Evolutionary conservation across 1,140 invertebrate species (phyloP).

Genomic region (Alviniconcha marisindica): DNA sequence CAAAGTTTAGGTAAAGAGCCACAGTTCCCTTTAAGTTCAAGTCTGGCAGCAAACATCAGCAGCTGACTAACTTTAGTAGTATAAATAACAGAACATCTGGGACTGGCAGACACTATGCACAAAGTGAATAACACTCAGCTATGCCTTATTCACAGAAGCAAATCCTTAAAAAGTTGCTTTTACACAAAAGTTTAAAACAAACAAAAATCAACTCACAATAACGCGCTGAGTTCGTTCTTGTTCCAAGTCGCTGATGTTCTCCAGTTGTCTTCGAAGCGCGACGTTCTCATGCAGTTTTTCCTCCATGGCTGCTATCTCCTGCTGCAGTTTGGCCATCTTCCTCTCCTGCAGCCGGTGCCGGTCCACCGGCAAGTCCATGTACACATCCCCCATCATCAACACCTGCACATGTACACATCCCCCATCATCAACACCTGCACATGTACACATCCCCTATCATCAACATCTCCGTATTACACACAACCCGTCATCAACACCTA

Average conservation of each 20-base stretch:
- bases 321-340: slow-evolving; percentile 39
- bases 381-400: background rate
- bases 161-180: background rate
- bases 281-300: slow-evolving; percentile 34
- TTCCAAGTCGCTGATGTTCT: slow-evolving; percentile 22
- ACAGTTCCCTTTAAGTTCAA: no score
- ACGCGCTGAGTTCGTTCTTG: background rate
- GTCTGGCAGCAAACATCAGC: background rate
- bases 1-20: no score
- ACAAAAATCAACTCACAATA: slow-evolving; percentile 22
- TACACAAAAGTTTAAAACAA: background rate
- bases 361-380: slow-evolving; percentile 9
- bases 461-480: no score
- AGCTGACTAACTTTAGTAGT: background rate
- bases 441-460: no score
- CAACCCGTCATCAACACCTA: no score
- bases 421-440: no score
- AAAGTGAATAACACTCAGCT: background rate
- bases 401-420: background rate
- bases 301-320: slow-evolving; percentile 35
- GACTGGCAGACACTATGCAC: background rate
- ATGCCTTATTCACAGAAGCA: background rate
- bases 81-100: background rate
- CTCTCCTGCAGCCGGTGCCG: slow-evolving; percentile 15
- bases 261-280: slow-evolving; percentile 17